These are phyloP conservation scores for Diplosoma virens DNA, from an alignment of 23 tunicate genomes.

Conservation along the genomic window DNA sequence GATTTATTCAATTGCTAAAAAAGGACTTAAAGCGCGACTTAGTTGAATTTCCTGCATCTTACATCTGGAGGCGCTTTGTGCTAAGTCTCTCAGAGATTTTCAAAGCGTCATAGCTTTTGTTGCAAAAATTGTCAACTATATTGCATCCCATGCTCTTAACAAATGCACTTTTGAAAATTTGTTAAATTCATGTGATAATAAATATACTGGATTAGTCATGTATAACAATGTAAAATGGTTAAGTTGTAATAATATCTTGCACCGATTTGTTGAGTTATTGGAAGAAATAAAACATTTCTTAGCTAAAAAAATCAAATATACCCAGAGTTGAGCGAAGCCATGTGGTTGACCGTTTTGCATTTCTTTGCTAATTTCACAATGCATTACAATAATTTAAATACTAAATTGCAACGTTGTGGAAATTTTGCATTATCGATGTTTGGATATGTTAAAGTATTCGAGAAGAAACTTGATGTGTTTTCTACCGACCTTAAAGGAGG, in stretches of 20 bases:
- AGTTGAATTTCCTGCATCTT: slow-evolving; percentile 6
- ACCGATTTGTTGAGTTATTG: not conserved
- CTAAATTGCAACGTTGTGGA: no score
- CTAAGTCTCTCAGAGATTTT: not conserved
- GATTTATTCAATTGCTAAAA: slow-evolving; percentile 9
- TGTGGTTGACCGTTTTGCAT: slow-evolving; percentile 9
- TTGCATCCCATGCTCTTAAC: slow-evolving; percentile 8
- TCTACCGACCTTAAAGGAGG: slow-evolving; percentile 6
- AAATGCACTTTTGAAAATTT: not conserved
- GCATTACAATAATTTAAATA: slow-evolving; percentile 8
- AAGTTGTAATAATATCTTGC: not conserved
- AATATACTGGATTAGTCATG: slow-evolving; percentile 8
- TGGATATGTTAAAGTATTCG: not conserved
- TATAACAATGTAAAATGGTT: not conserved
- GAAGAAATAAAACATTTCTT: not conserved
- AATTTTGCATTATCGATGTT: not conserved
- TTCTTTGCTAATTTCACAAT: slow-evolving; percentile 9
- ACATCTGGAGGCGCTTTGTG: slow-evolving; percentile 17
- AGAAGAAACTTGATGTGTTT: slow-evolving; percentile 2
- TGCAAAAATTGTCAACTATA: not conserved
- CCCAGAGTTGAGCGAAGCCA: slow-evolving; percentile 4
- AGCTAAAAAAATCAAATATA: not conserved
- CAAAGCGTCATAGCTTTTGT: not conserved
- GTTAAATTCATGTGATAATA: not conserved
- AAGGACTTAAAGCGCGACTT: slow-evolving; percentile 14